Conservation (phyloP, 2,113 vertebrate species). For the Climacteris rufus region DNA sequence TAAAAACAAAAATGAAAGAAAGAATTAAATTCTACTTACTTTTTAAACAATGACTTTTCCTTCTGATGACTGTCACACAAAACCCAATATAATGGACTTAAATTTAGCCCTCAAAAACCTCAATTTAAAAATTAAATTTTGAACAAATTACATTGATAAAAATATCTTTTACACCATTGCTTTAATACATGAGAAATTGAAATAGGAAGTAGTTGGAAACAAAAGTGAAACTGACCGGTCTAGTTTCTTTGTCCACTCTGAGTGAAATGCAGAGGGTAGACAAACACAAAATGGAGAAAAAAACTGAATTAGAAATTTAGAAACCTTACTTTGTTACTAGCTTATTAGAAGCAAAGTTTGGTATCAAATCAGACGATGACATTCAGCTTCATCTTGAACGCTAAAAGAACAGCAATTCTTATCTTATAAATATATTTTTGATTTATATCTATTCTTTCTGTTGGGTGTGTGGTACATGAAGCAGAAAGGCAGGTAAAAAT, state of each 20-base stretch:
- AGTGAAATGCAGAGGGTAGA: constrained; percentile 23
- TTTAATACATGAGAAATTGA: not conserved
- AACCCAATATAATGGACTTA: not conserved
- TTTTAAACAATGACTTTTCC: not conserved
- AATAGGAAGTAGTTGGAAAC: not conserved
- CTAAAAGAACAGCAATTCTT: not conserved
- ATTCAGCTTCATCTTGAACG: not conserved
- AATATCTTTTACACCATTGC: not conserved
- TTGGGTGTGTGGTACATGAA: not conserved
- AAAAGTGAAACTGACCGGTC: constrained; percentile 1
- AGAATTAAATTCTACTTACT: not conserved
- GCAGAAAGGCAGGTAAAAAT: not conserved
- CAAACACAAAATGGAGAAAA: constrained; percentile 13
- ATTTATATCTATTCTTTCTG: not conserved
- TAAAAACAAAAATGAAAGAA: not conserved
- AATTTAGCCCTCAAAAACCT: not conserved
- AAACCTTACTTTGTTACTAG: not conserved
- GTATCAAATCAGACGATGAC: not conserved
- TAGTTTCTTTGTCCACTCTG: constrained; percentile 24
- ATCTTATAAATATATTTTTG: not conserved
- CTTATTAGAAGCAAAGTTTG: not conserved
- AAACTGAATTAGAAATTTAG: not conserved
- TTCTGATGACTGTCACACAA: not conserved
- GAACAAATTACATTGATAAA: not conserved
- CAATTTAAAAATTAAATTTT: not conserved